Evolutionary conservation across 1,140 invertebrate species (phyloP).

Genomic region (Aleiodes sp.): DNA sequence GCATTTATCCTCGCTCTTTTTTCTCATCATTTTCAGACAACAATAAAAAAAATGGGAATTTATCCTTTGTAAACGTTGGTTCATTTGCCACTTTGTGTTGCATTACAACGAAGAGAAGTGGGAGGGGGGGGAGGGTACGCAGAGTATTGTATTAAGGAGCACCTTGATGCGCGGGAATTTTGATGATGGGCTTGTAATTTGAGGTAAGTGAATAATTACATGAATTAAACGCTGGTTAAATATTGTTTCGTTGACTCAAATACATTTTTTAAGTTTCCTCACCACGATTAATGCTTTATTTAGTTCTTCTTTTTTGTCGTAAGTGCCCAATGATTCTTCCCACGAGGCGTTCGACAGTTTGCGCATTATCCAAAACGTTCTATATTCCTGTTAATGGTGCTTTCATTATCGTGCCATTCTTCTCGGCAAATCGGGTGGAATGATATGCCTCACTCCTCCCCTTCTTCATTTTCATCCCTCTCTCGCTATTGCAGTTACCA

Average conservation of each 20-base stretch:
- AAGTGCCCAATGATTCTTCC: not conserved
- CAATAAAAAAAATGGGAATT: not conserved
- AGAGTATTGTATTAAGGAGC: no score
- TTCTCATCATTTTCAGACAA: not conserved
- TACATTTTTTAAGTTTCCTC: not conserved
- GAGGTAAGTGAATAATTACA: not conserved
- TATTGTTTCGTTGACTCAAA: not conserved
- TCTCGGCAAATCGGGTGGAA: slow-evolving; percentile 37
- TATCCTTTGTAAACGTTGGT: not conserved
- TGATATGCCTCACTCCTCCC: slow-evolving; percentile 32
- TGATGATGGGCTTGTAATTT: no score
- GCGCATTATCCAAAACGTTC: slow-evolving; percentile 27
- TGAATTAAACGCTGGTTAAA: not conserved
- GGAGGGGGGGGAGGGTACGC: no score
- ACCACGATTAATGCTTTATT: no score
- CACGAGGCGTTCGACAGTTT: not conserved
- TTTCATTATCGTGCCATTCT: slow-evolving; percentile 42
- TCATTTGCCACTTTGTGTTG: not conserved
- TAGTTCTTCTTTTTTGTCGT: no score
- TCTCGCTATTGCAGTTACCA: not conserved
- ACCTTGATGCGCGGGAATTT: no score
- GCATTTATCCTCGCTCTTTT: not conserved
- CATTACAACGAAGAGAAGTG: not conserved
- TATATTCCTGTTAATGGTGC: slow-evolving; percentile 29
- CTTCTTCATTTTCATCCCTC: not conserved